phyloP scores from a whole-genome alignment of 2,888 invertebrate species.

The Rhagophthalmus giganteus region DNA sequence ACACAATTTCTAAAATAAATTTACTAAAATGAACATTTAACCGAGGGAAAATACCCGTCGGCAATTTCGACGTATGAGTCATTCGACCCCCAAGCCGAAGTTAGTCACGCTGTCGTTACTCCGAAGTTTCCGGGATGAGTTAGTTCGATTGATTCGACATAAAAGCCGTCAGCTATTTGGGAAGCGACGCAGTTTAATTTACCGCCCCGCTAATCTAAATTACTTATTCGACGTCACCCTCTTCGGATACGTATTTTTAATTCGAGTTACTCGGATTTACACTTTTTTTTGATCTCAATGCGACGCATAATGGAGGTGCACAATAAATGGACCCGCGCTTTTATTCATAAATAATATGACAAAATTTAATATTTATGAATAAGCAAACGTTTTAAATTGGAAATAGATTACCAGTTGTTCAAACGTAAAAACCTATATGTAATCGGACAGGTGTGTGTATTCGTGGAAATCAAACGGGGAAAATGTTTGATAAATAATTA shows the following conservation, averaged over 20 bases:
- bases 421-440: no score
- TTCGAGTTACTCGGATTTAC: not conserved
- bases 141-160: constrained; percentile 23
- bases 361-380: not conserved
- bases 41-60: constrained; percentile 18
- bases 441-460: no score
- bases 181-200: constrained; percentile 21
- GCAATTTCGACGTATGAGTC: constrained; percentile 17
- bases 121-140: constrained; percentile 18
- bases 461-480: no score
- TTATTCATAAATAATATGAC: no score
- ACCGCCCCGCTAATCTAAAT: constrained; percentile 15
- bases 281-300: no score
- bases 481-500: no score
- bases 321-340: no score
- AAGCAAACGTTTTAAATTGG: no score
- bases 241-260: not conserved
- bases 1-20: no score
- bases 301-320: no score
- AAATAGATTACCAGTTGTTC: no score
- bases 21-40: no score
- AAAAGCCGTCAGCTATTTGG: constrained; percentile 14
- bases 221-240: constrained; percentile 1
- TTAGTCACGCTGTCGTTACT: constrained; percentile 22
- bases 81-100: constrained; percentile 11